A percentile compares a stretch with the other conserved stretches of the same genome.
phyloP scores from a whole-genome alignment of 2,888 invertebrate species.

The Leucozona laternaria region DNA sequence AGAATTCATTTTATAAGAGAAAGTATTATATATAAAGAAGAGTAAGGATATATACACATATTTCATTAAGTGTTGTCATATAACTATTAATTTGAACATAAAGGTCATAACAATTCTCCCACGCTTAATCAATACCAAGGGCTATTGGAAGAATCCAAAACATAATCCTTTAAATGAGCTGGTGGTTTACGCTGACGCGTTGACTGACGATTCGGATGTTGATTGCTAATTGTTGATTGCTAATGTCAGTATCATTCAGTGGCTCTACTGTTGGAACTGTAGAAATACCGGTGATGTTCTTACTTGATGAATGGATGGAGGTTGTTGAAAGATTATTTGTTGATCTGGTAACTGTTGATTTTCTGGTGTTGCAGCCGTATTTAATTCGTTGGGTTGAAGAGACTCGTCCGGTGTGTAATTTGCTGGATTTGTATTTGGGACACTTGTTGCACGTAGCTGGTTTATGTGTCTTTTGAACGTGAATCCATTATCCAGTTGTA shows the following conservation, averaged over 20 bases:
- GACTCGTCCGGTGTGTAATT: background rate
- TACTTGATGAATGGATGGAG: background rate
- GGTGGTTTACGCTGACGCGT: slow-evolving; percentile 2
- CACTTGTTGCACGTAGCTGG: slow-evolving; percentile 1
- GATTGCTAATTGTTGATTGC: background rate
- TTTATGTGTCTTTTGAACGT: slow-evolving; percentile 28
- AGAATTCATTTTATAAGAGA: too few species aligned
- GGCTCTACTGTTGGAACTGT: background rate
- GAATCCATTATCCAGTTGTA: slow-evolving; percentile 23
- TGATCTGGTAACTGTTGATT: slow-evolving; percentile 4
- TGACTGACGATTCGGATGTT: slow-evolving; percentile 11
- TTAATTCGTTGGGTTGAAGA: background rate
- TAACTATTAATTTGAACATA: too few species aligned
- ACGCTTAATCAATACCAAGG: slow-evolving; percentile 9
- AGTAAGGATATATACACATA: too few species aligned
- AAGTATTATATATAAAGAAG: too few species aligned
- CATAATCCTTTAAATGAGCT: slow-evolving; percentile 2
- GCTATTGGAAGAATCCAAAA: background rate
- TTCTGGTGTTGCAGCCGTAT: background rate
- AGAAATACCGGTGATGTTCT: background rate
- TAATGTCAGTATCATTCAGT: background rate
- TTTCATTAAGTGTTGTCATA: too few species aligned
- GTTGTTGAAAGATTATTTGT: slow-evolving; percentile 17
- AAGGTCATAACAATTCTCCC: slow-evolving; percentile 30
- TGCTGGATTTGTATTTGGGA: slow-evolving; percentile 1